Conservation (phyloP, 2,113 vertebrate genomes). For the Coptodon rendalli region DNA sequence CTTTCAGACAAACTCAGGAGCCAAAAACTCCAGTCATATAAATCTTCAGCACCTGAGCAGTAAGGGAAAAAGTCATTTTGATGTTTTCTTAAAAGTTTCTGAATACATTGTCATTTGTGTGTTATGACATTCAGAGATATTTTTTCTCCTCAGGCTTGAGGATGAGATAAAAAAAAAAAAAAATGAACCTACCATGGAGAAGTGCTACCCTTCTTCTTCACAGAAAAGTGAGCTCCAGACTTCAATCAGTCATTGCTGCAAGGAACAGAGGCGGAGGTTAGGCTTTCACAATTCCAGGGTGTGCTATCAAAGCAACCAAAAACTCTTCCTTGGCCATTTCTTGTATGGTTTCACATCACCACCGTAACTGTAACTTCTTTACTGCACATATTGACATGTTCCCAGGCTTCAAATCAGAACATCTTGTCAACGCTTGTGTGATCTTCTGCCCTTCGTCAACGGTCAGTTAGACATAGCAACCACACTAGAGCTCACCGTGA, state of each 20-base stretch:
- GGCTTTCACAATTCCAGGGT: background rate
- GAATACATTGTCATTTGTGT: background rate
- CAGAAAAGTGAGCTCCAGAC: background rate
- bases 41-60: background rate
- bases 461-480: background rate
- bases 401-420: background rate
- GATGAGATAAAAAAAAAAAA: background rate
- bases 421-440: background rate
- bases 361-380: background rate
- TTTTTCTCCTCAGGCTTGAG: background rate
- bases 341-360: background rate
- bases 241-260: background rate
- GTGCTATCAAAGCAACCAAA: background rate
- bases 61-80: background rate
- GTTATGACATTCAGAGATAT: background rate
- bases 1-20: background rate
- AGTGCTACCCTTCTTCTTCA: background rate
- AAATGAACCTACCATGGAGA: background rate
- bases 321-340: background rate
- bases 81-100: background rate
- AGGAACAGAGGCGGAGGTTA: background rate
- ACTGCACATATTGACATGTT: background rate
- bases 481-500: background rate
- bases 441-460: background rate
- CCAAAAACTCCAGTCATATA: background rate